Conservation (phyloP, 64 coral and sea anemone species). For the Orbicella faveolata region DNA sequence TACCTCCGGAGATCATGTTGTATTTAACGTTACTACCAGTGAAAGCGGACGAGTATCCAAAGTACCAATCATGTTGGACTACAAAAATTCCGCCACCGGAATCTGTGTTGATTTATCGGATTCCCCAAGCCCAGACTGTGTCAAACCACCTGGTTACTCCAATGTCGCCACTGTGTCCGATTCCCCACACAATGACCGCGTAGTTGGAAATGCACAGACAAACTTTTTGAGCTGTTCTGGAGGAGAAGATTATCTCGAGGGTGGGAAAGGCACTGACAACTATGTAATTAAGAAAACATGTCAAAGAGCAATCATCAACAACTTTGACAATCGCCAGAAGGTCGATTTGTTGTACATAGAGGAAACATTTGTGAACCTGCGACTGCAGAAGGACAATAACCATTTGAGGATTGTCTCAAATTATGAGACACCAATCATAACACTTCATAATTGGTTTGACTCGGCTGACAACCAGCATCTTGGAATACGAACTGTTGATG, state of each 20-base stretch:
- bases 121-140: background rate
- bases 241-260: constrained; percentile 34
- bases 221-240: constrained; percentile 53
- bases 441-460: constrained; percentile 22
- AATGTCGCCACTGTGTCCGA: constrained; percentile 38
- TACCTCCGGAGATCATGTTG: constrained; percentile 36
- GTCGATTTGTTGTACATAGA: constrained; percentile 43
- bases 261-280: constrained; percentile 26
- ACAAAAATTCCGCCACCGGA: background rate
- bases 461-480: constrained; percentile 10
- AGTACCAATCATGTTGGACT: constrained; percentile 50
- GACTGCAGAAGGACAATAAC: background rate
- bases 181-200: constrained; percentile 31
- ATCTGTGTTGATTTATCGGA: constrained; percentile 28
- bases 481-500: constrained; percentile 32
- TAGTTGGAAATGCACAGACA: constrained; percentile 31
- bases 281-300: constrained; percentile 43
- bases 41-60: background rate
- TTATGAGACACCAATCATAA: background rate
- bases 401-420: constrained; percentile 2
- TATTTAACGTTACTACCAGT: constrained; percentile 17
- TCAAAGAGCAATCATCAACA: background rate
- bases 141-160: background rate
- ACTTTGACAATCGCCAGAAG: constrained; percentile 26
- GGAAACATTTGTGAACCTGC: constrained; percentile 27